Evolutionary conservation across 1,140 invertebrate species (phyloP).

Genomic region (Zophobas morio): DNA sequence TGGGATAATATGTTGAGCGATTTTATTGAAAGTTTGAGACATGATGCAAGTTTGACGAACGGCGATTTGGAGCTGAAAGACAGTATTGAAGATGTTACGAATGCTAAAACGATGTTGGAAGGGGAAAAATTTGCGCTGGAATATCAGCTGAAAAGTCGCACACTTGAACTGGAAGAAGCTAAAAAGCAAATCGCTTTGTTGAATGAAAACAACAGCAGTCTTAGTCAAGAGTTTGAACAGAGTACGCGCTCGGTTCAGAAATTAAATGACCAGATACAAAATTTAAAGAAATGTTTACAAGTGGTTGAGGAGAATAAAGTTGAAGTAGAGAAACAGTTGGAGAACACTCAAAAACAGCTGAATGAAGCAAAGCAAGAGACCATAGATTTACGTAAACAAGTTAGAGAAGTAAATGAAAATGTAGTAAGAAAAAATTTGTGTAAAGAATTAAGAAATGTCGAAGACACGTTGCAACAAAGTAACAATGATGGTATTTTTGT

Average conservation of each 20-base stretch:
- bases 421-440: constrained; percentile 20
- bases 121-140: constrained; percentile 31
- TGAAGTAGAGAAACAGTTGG: constrained; percentile 23
- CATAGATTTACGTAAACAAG: constrained; percentile 17
- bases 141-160: constrained; percentile 5
- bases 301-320: constrained; percentile 15
- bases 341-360: constrained; percentile 28
- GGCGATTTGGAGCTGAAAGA: constrained; percentile 6
- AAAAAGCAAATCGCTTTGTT: constrained; percentile 2
- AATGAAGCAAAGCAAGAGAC: constrained; percentile 22
- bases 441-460: constrained; percentile 27
- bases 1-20: constrained; percentile 54
- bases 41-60: background rate
- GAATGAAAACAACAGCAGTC: constrained; percentile 8
- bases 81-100: constrained; percentile 14
- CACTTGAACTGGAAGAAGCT: background rate
- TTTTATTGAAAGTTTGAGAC: constrained; percentile 24
- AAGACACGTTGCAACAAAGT: constrained; percentile 8
- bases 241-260: constrained; percentile 4
- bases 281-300: constrained; percentile 4
- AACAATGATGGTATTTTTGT: constrained; percentile 21
- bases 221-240: constrained; percentile 6
- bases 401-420: constrained; percentile 18
- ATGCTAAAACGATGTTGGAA: constrained; percentile 26
- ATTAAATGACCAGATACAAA: constrained; percentile 24